Base-by-base conservation (phyloP, 2,797 vertebrate species). In the Smutsia gigantea region DNA sequence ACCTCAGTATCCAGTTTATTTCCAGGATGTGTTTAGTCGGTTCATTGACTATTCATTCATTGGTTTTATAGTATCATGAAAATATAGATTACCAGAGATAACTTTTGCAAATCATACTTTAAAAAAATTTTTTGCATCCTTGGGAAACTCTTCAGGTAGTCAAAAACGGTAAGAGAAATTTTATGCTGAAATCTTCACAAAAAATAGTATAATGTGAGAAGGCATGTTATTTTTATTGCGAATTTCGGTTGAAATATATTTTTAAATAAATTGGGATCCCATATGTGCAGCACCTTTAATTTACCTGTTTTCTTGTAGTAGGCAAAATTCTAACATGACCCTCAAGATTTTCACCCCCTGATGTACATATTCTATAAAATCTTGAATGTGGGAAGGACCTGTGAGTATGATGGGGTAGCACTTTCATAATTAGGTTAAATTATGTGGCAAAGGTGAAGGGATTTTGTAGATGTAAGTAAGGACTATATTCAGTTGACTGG, bases 231-330 rank as follows among this genome's bases (percentile, higher is more conserved):
- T 88, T 81, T 89, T 66, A 93, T 87, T 77, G 94, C 66, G 53
- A 85, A 84, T 93, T 90, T 93, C 14, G 46, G 13, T 94, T 95
- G 61, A 90, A 91, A 88, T 59, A 53, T 49, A 86, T 71, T 82
- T 95, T 79, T n/a, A 87, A 92, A 31, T 53, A 88, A 92, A 92
- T 74, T 82, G 29, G 49, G 92, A 78, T 64, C 12, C 42, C 78
- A 81, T 75, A 31, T 71, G 87, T 68, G 7, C 11, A 81, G 46
- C 64, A 27, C 18, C n/a, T 25, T 90, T 85, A 55, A 77, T 92
- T 85, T 75, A 72, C 5, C 59, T 64, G 0, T 78, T 88, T 77
- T 5, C 19, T 74, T 92, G 19, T 39, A 3, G 19, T 69, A 51
- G 46, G 51, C 39, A 82, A 95, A 85, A 94, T 64, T 46, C 34